Evolutionary conservation across 2,797 vertebrate species (phyloP).

Genomic region (Champsocephalus gunnari): DNA sequence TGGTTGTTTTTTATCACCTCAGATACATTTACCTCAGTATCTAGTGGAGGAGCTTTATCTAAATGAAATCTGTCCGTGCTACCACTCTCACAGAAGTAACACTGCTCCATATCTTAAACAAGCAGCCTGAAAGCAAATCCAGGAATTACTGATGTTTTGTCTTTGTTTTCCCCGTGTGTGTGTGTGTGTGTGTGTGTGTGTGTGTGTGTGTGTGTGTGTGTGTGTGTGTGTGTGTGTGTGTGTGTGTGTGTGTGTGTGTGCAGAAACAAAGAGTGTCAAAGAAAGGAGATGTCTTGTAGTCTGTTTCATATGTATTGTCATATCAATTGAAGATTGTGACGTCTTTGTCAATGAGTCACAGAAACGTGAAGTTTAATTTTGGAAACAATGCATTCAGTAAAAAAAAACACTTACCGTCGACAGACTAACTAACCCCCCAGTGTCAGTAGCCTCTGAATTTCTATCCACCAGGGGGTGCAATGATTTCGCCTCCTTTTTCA

Average conservation of each 20-base stretch:
- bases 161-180: constrained; percentile 31
- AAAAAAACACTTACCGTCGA: neutral
- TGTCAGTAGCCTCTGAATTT: too few species aligned
- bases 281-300: constrained; percentile 2
- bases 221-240: neutral
- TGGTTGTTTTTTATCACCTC: constrained; percentile 74
- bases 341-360: constrained; percentile 19
- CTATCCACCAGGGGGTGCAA: too few species aligned
- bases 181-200: neutral
- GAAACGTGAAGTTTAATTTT: constrained; percentile 10
- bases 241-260: neutral
- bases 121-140: constrained; percentile 43
- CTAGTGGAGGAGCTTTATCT: constrained; percentile 74
- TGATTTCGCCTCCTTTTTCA: too few species aligned
- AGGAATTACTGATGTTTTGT: constrained; percentile 39
- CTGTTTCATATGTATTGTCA: too few species aligned
- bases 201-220: neutral
- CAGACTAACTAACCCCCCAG: too few species aligned
- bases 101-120: constrained; percentile 61
- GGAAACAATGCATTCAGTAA: neutral
- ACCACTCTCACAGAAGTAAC: constrained; percentile 70
- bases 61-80: constrained; percentile 82
- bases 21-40: constrained; percentile 73
- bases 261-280: constrained; percentile 2
- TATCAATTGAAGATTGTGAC: too few species aligned